Evolutionary conservation across 1,140 invertebrate species (phyloP).

Genomic region (Drosophila mojavensis): DNA sequence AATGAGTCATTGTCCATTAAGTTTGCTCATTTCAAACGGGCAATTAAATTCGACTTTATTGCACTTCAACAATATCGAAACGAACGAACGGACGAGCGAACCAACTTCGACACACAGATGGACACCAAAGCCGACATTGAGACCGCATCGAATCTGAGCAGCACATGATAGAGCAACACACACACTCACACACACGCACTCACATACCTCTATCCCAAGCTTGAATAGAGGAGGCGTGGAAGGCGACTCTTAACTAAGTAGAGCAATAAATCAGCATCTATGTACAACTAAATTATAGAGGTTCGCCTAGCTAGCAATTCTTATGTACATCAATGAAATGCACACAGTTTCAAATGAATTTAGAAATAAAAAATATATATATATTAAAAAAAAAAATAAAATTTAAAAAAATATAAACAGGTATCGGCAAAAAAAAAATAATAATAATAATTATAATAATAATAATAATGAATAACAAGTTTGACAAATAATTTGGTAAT

Average conservation of each 20-base stretch:
- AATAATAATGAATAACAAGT: too few species aligned
- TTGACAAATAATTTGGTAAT: too few species aligned
- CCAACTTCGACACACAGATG: constrained; percentile 15
- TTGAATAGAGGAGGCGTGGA: constrained; percentile 1
- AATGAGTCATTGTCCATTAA: constrained; percentile 83
- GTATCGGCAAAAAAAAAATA: too few species aligned
- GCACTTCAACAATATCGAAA: constrained; percentile 60
- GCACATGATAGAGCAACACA: not conserved
- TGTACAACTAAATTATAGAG: constrained; percentile 27
- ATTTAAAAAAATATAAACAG: too few species aligned
- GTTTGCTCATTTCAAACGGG: constrained; percentile 81
- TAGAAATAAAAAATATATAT: too few species aligned
- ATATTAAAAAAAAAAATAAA: too few species aligned
- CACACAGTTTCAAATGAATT: too few species aligned
- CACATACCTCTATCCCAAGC: constrained; percentile 7
- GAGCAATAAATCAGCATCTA: constrained; percentile 47
- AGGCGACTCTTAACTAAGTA: constrained; percentile 40
- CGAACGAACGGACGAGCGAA: not conserved
- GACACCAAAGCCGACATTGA: constrained; percentile 45
- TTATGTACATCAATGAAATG: not conserved
- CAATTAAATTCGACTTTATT: constrained; percentile 83
- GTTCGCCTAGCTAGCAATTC: not conserved
- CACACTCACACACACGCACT: not conserved
- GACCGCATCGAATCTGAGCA: constrained; percentile 42
- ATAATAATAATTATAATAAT: too few species aligned